phyloP scores from a whole-genome alignment of 2,797 vertebrate genomes.

The Rhodeus uyekii region DNA sequence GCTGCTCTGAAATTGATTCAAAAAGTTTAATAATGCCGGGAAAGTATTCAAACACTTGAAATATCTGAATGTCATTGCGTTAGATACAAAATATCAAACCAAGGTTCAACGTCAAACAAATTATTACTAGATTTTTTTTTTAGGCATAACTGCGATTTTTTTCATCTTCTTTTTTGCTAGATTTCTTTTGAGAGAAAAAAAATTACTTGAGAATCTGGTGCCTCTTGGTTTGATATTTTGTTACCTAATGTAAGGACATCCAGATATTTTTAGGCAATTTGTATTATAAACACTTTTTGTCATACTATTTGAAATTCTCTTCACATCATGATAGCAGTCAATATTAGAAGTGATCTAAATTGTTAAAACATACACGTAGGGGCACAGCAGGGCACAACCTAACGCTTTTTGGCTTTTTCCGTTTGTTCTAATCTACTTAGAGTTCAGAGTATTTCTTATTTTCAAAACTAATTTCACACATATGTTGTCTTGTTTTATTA shows the following conservation, averaged over 20 bases:
- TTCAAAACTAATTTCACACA: too few species aligned
- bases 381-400: too few species aligned
- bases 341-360: too few species aligned
- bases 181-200: neutral
- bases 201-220: neutral
- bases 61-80: neutral
- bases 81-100: neutral
- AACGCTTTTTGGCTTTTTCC: too few species aligned
- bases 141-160: too few species aligned
- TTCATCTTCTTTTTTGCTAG: neutral
- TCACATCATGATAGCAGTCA: too few species aligned
- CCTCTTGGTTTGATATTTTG: neutral
- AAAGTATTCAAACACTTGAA: neutral
- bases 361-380: too few species aligned
- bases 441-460: too few species aligned
- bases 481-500: too few species aligned
- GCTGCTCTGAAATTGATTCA: conserved; percentile 13
- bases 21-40: neutral
- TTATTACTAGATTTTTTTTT: neutral
- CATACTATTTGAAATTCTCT: too few species aligned
- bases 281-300: too few species aligned
- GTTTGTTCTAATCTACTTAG: too few species aligned
- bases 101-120: neutral
- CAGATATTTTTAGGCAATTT: neutral
- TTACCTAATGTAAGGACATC: neutral